These are phyloP conservation scores for Reticulitermes speratus DNA, from an alignment of 1,140 invertebrate genomes.

Conservation along the genomic window DNA sequence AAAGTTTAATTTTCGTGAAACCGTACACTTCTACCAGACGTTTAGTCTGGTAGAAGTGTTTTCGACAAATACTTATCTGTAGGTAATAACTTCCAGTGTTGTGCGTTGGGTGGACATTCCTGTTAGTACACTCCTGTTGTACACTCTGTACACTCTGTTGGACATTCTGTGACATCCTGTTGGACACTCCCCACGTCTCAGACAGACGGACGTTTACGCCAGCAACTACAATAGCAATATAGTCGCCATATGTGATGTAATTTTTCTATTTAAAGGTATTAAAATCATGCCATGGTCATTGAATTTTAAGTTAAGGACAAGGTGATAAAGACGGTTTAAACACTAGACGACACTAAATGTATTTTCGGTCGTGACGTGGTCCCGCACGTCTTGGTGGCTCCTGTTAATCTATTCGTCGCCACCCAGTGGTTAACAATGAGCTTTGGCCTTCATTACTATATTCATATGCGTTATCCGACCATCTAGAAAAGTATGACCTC, in stretches of 20 bases:
- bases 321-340: neutral
- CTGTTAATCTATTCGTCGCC: neutral
- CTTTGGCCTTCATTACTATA: neutral
- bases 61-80: too few relatives aligned
- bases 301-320: neutral
- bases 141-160: neutral
- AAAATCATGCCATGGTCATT: neutral
- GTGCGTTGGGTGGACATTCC: too few relatives aligned
- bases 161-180: too few relatives aligned
- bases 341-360: neutral
- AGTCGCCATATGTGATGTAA: neutral
- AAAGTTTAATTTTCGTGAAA: too few relatives aligned
- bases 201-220: neutral
- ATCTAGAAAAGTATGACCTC: neutral
- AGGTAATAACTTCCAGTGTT: too few relatives aligned
- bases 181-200: neutral
- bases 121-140: too few relatives aligned
- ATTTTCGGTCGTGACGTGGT: neutral
- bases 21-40: too few relatives aligned
- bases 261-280: neutral
- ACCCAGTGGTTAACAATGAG: neutral
- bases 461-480: neutral
- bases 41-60: too few relatives aligned
- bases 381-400: neutral
- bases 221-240: neutral